A percentile compares a stretch with the other conserved stretches of the same genome.
Evolutionary conservation across 2,113 vertebrate genomes (phyloP).

Genomic region (Dicerorhinus sumatrensis): DNA sequence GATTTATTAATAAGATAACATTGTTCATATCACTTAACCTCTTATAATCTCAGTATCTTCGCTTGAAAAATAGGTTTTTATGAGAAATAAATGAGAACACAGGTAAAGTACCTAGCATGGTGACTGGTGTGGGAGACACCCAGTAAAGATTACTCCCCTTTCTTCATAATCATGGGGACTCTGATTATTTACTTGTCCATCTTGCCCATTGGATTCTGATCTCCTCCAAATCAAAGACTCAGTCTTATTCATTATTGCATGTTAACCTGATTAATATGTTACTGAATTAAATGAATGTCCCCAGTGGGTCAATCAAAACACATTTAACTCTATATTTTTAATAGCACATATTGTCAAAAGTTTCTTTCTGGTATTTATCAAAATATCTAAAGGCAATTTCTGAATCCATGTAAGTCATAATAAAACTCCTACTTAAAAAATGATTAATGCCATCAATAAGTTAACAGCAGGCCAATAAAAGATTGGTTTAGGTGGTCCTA

Average conservation of each 20-base stretch:
- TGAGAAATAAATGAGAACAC: neutral
- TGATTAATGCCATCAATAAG: neutral
- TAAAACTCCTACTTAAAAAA: neutral
- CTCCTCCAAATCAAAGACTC: neutral
- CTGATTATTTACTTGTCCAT: neutral
- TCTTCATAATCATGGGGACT: neutral
- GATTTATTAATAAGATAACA: neutral
- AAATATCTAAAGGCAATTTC: neutral
- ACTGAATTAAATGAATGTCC: neutral
- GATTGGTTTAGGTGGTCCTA: neutral
- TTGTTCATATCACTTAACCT: neutral
- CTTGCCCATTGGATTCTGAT: neutral
- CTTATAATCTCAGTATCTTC: neutral
- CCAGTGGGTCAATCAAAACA: neutral
- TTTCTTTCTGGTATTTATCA: slow-evolving; percentile 34
- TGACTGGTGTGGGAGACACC: neutral
- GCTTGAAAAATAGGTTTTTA: neutral
- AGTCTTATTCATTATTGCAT: neutral
- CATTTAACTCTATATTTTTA: neutral
- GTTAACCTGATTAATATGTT: neutral
- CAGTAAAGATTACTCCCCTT: neutral
- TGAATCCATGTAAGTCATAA: neutral
- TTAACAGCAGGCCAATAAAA: neutral
- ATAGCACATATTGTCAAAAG: neutral
- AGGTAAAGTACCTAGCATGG: neutral